phyloP scores from a whole-genome alignment of 2,888 invertebrate genomes.

The Orchesellides sinensis region DNA sequence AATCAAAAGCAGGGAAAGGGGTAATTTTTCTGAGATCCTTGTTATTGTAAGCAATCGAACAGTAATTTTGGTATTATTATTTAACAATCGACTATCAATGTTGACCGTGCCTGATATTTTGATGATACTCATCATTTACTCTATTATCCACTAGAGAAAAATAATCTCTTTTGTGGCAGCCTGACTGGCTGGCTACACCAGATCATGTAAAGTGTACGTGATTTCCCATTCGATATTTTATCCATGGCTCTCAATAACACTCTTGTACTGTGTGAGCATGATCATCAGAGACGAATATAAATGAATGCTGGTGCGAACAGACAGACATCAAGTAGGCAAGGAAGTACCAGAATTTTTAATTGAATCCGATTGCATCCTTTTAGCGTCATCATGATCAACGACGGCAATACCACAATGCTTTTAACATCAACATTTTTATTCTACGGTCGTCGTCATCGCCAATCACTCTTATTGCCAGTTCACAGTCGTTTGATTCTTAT shows the following conservation, averaged over 20 bases:
- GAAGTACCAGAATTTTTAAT: conserved; percentile 62
- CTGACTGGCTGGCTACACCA: conserved; percentile 11
- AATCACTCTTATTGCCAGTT: conserved; percentile 27
- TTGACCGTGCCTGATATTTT: conserved; percentile 66
- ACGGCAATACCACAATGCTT: background rate
- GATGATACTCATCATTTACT: conserved; percentile 65
- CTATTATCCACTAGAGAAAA: conserved; percentile 46
- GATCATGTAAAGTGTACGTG: conserved; percentile 44
- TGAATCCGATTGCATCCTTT: conserved; percentile 54
- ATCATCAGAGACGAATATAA: background rate
- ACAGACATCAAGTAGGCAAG: conserved; percentile 29
- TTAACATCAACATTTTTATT: background rate
- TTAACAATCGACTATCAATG: conserved; percentile 58
- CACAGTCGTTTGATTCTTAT: conserved; percentile 24
- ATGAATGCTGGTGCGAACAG: conserved; percentile 34
- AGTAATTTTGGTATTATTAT: conserved; percentile 63
- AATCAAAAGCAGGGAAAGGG: conserved; percentile 28
- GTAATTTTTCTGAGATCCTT: conserved; percentile 11
- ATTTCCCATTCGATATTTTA: conserved; percentile 62
- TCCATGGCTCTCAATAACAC: conserved; percentile 12
- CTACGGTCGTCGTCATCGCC: conserved; percentile 24
- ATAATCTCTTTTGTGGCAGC: conserved; percentile 53
- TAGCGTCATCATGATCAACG: background rate
- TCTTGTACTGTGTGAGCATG: background rate
- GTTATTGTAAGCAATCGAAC: conserved; percentile 41